phyloP scores from a whole-genome alignment of 2,797 vertebrate genomes.

The Centropyge bicolor region DNA sequence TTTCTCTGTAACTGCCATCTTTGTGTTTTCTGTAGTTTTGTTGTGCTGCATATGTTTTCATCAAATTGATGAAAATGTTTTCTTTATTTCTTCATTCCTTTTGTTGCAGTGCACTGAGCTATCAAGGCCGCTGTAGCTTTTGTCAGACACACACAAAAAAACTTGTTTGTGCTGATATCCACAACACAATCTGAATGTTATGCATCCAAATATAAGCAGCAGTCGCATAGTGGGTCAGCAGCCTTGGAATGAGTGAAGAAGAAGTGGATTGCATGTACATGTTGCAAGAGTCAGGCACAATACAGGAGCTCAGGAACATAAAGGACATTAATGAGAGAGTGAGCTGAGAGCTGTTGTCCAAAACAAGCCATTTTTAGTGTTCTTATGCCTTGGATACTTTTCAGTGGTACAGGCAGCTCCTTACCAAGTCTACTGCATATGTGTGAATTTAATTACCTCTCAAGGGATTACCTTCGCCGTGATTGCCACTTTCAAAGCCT shows the following conservation, averaged over 20 bases:
- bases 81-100: neutral
- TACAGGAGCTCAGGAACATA: slow-evolving; percentile 1
- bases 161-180: neutral
- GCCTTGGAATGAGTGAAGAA: slow-evolving; percentile 3
- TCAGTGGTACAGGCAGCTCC: slow-evolving; percentile 19
- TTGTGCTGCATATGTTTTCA: neutral
- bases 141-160: neutral
- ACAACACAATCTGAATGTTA: neutral
- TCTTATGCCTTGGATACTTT: slow-evolving; percentile 33
- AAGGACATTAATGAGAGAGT: neutral
- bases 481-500: slow-evolving; percentile 61
- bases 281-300: neutral
- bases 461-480: slow-evolving; percentile 48
- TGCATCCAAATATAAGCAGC: slow-evolving; percentile 13
- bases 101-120: neutral
- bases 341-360: slow-evolving; percentile 26
- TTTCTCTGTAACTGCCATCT: neutral
- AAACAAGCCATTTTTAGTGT: slow-evolving; percentile 32
- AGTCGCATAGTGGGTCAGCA: neutral
- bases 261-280: slow-evolving; percentile 11
- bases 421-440: slow-evolving; percentile 17
- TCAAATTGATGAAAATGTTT: neutral
- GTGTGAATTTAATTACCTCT: slow-evolving; percentile 74
- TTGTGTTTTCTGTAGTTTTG: neutral
- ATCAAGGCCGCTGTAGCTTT: neutral